Evolutionary conservation across 30 jellyfish, hydroid and myxozoan genomes (phyloP).

Genomic region (Catostylus mosaicus): DNA sequence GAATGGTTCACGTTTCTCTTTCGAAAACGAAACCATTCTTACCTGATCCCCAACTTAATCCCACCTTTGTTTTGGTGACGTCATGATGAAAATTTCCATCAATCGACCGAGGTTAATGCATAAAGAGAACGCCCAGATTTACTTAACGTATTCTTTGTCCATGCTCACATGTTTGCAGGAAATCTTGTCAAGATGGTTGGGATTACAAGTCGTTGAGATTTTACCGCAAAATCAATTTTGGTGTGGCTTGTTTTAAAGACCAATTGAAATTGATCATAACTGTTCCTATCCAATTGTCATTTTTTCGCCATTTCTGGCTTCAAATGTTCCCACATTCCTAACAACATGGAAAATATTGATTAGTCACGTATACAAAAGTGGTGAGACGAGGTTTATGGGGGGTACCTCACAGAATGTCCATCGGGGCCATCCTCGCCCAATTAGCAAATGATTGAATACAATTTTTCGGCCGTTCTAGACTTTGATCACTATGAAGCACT

Average conservation of each 20-base stretch:
- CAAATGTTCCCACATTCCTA: background rate
- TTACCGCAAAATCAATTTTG: conserved; percentile 8
- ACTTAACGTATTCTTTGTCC: background rate
- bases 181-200: conserved; percentile 3
- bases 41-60: no score
- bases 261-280: background rate
- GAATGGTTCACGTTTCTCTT: no score
- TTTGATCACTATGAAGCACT: no score
- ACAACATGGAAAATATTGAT: no score
- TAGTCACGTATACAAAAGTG: no score
- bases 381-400: no score
- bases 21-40: no score
- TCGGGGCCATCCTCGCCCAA: no score
- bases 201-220: background rate
- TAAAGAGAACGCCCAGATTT: background rate
- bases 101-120: background rate
- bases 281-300: background rate
- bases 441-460: no score
- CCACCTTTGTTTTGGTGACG: conserved; percentile 1
- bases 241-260: background rate
- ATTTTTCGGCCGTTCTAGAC: no score
- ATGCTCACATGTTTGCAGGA: background rate
- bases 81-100: background rate
- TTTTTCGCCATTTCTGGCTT: background rate
- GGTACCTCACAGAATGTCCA: no score